These are phyloP conservation scores for Tinea pellionella DNA, from an alignment of 2,888 invertebrate genomes.

Conservation along the genomic window DNA sequence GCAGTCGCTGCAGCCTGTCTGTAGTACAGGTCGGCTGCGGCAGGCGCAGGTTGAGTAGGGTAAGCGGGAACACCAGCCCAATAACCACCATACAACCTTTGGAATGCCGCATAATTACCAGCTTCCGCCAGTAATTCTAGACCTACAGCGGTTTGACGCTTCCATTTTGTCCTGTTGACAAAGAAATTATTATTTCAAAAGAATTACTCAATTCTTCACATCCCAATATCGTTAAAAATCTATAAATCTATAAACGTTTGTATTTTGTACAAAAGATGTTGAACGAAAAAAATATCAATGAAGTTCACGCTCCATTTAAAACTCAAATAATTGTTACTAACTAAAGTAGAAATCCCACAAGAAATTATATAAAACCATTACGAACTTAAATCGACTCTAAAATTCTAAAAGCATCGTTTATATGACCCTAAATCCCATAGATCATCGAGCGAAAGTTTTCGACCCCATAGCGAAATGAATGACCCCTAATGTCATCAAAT, in stretches of 20 bases:
- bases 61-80: conserved; percentile 75
- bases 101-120: conserved; percentile 98
- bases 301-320: conserved; percentile 47
- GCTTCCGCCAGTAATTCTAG: conserved; percentile 96
- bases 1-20: conserved; percentile 83
- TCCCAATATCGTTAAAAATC: conserved; percentile 5
- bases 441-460: neutral
- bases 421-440: neutral
- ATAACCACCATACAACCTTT: conserved; percentile 89
- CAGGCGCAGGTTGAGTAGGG: conserved; percentile 75
- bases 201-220: neutral
- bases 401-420: conserved; percentile 51
- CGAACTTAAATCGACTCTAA: conserved; percentile 57
- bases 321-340: conserved; percentile 31
- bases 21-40: conserved; percentile 84
- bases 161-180: conserved; percentile 96
- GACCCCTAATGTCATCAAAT: conserved; percentile 66
- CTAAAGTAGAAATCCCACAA: conserved; percentile 38
- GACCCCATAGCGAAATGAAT: conserved; percentile 35
- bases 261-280: neutral
- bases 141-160: conserved; percentile 97
- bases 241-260: neutral
- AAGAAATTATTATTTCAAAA: neutral
- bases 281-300: conserved; percentile 19
- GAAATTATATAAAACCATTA: conserved; percentile 50